Conservation (phyloP, 2,113 vertebrate genomes). For the Microcebus ravelobensis region DNA sequence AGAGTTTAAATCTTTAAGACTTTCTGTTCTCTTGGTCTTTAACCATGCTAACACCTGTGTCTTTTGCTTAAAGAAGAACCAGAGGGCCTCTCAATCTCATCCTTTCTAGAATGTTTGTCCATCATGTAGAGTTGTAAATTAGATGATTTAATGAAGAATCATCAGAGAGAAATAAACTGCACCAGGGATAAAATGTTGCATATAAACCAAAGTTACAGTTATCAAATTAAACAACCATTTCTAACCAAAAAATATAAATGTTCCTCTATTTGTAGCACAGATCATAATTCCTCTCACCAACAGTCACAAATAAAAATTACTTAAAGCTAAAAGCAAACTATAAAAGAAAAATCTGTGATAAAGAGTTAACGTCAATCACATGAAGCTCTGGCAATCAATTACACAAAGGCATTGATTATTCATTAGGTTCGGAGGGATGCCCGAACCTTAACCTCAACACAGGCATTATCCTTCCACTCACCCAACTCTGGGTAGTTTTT, state of each 20-base stretch:
- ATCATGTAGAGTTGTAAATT: neutral
- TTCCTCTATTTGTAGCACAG: neutral
- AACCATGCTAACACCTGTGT: neutral
- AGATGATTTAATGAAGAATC: neutral
- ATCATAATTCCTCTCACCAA: neutral
- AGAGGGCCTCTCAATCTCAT: neutral
- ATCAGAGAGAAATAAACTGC: neutral
- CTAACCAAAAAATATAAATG: neutral
- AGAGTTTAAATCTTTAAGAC: neutral
- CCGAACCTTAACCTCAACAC: neutral
- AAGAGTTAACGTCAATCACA: neutral
- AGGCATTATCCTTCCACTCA: neutral
- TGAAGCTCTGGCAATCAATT: neutral
- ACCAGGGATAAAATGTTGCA: neutral
- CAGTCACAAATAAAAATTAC: neutral
- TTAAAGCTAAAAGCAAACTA: slow-evolving; percentile 9
- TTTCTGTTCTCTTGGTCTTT: neutral
- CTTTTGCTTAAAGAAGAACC: neutral
- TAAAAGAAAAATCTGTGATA: slow-evolving; percentile 31
- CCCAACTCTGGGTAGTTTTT: neutral
- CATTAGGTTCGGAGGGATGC: neutral
- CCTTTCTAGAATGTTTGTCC: neutral
- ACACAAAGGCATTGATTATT: neutral
- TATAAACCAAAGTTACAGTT: slow-evolving; percentile 37
- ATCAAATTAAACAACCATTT: neutral